Conservation (phyloP, 2,113 vertebrate genomes). For the Bettongia penicillata region DNA sequence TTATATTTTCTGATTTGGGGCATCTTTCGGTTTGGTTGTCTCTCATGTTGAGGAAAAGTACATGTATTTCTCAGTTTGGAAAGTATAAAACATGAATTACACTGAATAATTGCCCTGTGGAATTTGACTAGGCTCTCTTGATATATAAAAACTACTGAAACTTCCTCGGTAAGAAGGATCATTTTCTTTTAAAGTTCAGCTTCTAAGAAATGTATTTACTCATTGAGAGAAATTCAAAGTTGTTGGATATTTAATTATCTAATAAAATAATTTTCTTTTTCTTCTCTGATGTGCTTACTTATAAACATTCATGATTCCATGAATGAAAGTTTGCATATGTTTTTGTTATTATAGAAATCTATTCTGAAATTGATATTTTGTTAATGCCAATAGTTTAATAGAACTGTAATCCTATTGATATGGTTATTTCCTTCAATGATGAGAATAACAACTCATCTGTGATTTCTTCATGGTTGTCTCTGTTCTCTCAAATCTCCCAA, state of each 20-base stretch:
- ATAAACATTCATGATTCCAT: neutral
- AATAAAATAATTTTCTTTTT: neutral
- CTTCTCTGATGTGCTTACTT: neutral
- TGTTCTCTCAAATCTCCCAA: neutral
- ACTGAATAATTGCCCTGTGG: neutral
- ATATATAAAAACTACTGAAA: neutral
- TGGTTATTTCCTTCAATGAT: neutral
- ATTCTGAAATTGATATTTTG: neutral
- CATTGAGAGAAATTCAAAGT: neutral
- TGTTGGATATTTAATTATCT: neutral
- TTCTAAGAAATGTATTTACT: neutral
- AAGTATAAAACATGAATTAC: neutral
- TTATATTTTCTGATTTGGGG: neutral
- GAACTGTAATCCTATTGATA: neutral
- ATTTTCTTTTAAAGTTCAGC: neutral
- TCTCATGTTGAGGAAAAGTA: neutral
- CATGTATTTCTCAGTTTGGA: neutral
- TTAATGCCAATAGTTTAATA: neutral
- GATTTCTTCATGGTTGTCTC: neutral
- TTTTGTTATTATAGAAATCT: neutral
- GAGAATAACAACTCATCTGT: neutral
- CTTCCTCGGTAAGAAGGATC: neutral
- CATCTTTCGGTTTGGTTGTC: neutral
- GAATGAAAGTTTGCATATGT: too few relatives aligned
- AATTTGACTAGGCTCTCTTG: neutral